These are phyloP conservation scores for Oreochromis spilurus DNA, from an alignment of 2,113 vertebrate species.

Conservation along the genomic window DNA sequence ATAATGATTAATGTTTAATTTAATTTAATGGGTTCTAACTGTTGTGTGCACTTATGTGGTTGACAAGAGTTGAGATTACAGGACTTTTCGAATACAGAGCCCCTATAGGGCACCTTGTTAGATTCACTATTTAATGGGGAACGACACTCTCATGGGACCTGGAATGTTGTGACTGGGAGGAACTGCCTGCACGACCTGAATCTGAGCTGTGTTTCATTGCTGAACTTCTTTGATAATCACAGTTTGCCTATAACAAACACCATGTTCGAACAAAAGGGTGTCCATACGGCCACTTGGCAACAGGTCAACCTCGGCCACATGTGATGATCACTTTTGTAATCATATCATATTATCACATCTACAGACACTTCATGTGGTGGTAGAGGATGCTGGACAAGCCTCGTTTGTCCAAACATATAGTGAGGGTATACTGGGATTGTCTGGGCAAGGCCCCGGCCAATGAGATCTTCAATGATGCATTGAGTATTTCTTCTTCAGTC, in stretches of 20 bases:
- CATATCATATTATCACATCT: neutral
- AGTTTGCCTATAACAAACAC: neutral
- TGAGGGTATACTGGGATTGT: neutral
- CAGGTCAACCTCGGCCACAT: neutral
- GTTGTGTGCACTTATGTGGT: neutral
- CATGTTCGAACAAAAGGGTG: neutral
- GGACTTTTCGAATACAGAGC: accelerated
- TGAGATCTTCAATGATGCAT: neutral
- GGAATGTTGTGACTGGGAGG: neutral
- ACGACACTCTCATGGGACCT: neutral
- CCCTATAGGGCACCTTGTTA: neutral
- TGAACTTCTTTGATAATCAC: neutral
- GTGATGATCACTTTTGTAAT: neutral
- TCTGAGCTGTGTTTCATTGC: neutral
- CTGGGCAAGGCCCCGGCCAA: neutral
- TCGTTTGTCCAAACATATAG: neutral
- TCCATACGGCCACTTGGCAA: neutral
- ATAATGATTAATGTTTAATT: neutral
- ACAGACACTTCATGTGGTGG: neutral
- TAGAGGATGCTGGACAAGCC: neutral
- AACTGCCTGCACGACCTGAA: neutral
- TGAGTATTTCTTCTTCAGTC: neutral
- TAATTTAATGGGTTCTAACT: neutral
- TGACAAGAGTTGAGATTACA: neutral
- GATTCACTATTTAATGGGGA: neutral